A percentile compares a stretch with the other conserved stretches of the same genome.
These are phyloP conservation scores for Caenorhabditis parvicauda DNA, from an alignment of 2,888 invertebrate species.

Conservation along the genomic window DNA sequence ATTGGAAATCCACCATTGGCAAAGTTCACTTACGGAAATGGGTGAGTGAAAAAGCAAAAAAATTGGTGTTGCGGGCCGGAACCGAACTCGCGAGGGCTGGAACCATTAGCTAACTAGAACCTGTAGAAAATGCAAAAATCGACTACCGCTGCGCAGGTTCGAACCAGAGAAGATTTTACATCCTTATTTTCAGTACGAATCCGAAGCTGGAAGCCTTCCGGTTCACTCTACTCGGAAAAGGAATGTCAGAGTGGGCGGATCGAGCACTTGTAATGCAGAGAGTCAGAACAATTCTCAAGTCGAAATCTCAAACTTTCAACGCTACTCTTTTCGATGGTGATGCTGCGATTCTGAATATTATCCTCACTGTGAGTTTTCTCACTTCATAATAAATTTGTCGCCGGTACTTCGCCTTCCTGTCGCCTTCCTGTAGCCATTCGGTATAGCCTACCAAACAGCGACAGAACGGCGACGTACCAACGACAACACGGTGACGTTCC, in stretches of 20 bases:
- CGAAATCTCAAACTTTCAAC: constrained; percentile 44
- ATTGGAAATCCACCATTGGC: constrained; percentile 53
- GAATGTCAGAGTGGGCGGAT: constrained; percentile 60
- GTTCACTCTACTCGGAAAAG: constrained; percentile 51
- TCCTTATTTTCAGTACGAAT: constrained; percentile 6
- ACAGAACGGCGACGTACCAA: no score
- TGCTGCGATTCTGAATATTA: constrained; percentile 51
- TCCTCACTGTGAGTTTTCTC: constrained; percentile 41
- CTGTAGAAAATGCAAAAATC: no score
- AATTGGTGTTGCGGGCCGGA: background rate
- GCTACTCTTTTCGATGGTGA: constrained; percentile 59
- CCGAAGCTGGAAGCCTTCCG: constrained; percentile 38
- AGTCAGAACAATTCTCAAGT: constrained; percentile 24
- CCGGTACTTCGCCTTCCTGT: no score
- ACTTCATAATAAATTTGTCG: background rate
- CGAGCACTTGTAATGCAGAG: constrained; percentile 43
- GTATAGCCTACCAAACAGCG: no score
- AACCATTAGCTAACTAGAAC: no score
- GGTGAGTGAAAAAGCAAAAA: constrained; percentile 1
- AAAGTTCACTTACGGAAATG: constrained; percentile 19
- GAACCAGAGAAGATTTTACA: constrained; percentile 13
- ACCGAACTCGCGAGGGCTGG: background rate
- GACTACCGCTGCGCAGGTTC: no score
- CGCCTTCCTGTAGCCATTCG: no score
- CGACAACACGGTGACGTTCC: no score